phyloP scores from a whole-genome alignment of 2,888 invertebrate genomes.

The Ichneumoninae sp. region DNA sequence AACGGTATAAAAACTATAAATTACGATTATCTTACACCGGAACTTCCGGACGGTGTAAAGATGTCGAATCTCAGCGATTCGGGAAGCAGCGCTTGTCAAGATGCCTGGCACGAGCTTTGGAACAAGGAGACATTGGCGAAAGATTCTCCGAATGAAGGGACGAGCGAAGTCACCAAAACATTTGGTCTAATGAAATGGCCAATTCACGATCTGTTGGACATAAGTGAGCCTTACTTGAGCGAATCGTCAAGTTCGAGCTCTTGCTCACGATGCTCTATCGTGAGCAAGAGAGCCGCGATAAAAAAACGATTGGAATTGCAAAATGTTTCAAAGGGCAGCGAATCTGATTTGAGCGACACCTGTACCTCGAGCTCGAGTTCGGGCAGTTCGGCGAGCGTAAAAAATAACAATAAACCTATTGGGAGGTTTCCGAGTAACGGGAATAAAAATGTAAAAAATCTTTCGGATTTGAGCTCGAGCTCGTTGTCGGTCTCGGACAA shows the following conservation, averaged over 20 bases:
- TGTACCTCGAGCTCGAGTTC: constrained; percentile 32
- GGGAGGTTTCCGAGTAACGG: not conserved
- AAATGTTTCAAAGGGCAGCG: not conserved
- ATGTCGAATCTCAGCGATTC: constrained; percentile 70
- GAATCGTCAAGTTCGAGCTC: constrained; percentile 58
- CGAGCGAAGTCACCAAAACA: not conserved
- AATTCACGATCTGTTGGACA: constrained; percentile 6
- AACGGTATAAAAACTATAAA: constrained; percentile 74
- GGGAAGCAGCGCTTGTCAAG: constrained; percentile 46
- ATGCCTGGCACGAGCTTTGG: not conserved
- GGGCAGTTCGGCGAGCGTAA: not conserved
- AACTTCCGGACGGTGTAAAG: constrained; percentile 57
- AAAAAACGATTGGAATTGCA: not conserved
- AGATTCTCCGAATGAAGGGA: constrained; percentile 17
- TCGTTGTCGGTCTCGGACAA: constrained; percentile 13
- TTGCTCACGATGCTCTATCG: too few relatives aligned
- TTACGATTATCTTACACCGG: constrained; percentile 67
- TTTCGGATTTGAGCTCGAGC: not conserved
- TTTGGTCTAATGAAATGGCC: not conserved
- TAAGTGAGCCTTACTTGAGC: constrained; percentile 47
- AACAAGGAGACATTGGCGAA: constrained; percentile 36
- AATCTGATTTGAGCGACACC: constrained; percentile 22
- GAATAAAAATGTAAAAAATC: not conserved
- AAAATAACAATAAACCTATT: not conserved
- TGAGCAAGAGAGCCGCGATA: not conserved